These are phyloP conservation scores for Drosophila leonis DNA, from an alignment of 2,888 invertebrate genomes.

Conservation along the genomic window DNA sequence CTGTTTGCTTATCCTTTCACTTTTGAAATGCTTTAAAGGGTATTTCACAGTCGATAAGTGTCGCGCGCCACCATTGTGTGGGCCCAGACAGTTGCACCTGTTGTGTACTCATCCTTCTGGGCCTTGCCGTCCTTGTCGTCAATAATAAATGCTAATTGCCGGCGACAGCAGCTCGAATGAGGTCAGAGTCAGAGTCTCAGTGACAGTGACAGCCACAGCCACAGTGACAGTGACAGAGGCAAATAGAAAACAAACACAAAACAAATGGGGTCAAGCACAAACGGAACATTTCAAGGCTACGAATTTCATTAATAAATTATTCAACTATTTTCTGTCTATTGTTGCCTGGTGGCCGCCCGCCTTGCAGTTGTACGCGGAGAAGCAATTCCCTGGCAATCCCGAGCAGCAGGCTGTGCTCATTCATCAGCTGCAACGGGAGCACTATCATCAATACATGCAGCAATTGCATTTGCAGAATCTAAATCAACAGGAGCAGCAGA, in stretches of 20 bases:
- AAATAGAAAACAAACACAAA: constrained; percentile 19
- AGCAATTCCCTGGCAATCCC: constrained; percentile 94
- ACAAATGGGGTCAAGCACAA: constrained; percentile 9
- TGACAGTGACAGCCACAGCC: constrained; percentile 16
- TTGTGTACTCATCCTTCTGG: constrained; percentile 41
- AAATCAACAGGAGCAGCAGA: constrained; percentile 46
- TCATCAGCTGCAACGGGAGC: constrained; percentile 98
- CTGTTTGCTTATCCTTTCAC: neutral
- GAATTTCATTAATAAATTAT: neutral
- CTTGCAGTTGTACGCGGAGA: constrained; percentile 92
- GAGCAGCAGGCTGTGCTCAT: constrained; percentile 97
- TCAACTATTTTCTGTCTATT: neutral
- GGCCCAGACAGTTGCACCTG: constrained; percentile 42
- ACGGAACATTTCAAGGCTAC: constrained; percentile 14
- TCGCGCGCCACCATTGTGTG: too few relatives aligned
- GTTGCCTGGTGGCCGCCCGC: neutral
- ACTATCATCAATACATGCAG: constrained; percentile 99
- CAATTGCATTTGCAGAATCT: constrained; percentile 89
- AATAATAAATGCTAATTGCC: constrained; percentile 59
- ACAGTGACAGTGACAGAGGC: constrained; percentile 24
- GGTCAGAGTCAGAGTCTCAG: constrained; percentile 60
- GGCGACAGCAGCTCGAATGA: constrained; percentile 30
- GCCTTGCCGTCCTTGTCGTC: constrained; percentile 26
- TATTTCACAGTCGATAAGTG: constrained; percentile 7
- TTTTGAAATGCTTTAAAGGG: neutral